These are phyloP conservation scores for Elephantulus edwardii DNA, from an alignment of 2,113 vertebrate species.

Conservation along the genomic window DNA sequence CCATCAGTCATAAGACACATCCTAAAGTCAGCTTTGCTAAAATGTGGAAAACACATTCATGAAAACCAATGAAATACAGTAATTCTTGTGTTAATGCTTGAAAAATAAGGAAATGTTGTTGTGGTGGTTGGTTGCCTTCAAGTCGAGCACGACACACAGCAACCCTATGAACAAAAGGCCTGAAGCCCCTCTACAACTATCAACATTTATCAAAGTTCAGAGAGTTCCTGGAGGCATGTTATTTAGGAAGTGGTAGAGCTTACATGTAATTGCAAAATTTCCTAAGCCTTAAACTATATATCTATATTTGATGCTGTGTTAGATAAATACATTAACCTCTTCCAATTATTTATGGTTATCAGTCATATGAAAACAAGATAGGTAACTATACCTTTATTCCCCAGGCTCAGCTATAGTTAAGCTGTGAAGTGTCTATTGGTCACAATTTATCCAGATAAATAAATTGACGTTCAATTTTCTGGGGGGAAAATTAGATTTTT, in stretches of 20 bases:
- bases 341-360: background rate
- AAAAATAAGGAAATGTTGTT: constrained; percentile 35
- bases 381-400: background rate
- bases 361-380: background rate
- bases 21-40: background rate
- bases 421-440: background rate
- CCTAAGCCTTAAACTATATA: background rate
- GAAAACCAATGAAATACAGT: background rate
- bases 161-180: too few relatives aligned
- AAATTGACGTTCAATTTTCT: constrained; percentile 6
- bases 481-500: constrained; percentile 15
- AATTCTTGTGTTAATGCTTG: background rate
- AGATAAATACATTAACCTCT: background rate
- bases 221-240: too few relatives aligned
- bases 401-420: background rate
- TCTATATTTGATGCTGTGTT: background rate
- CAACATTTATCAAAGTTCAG: too few relatives aligned
- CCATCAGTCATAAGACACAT: background rate
- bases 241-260: too few relatives aligned
- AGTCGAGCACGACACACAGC: too few relatives aligned
- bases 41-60: background rate
- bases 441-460: background rate
- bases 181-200: too few relatives aligned
- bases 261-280: background rate
- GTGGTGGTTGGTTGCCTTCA: too few relatives aligned